Evolutionary conservation across 2,113 vertebrate genomes (phyloP).

Genomic region (Macquaria australasica): DNA sequence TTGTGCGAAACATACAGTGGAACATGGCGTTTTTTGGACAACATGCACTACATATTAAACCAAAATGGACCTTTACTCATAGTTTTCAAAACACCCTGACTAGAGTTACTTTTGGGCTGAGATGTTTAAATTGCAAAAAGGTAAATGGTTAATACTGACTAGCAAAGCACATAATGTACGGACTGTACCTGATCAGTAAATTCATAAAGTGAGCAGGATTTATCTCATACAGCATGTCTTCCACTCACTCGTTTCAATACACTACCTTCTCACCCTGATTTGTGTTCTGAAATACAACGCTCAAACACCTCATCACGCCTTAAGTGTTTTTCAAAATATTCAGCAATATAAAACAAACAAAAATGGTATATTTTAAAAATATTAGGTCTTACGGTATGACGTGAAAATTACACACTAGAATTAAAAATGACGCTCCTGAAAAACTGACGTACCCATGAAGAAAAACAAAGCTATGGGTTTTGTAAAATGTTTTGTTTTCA

Average conservation of each 20-base stretch:
- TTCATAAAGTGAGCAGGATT: conserved; percentile 23
- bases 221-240: conserved; percentile 13
- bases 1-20: conserved; percentile 52
- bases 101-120: not conserved
- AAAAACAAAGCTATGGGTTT: conserved; percentile 27
- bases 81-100: conserved; percentile 6
- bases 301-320: not conserved
- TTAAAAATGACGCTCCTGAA: conserved; percentile 42
- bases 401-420: conserved; percentile 34
- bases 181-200: conserved; percentile 59
- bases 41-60: conserved; percentile 46
- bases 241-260: not conserved
- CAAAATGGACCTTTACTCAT: not conserved
- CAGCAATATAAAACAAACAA: conserved; percentile 33
- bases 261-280: not conserved
- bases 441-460: conserved; percentile 30
- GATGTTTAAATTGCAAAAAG: not conserved
- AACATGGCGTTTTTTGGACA: conserved; percentile 23
- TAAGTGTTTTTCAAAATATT: conserved; percentile 18
- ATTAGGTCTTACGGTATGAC: conserved; percentile 43
- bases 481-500: conserved; percentile 39
- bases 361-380: not conserved
- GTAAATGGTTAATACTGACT: conserved; percentile 3
- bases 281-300: not conserved
- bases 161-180: conserved; percentile 19